Evolutionary conservation across 2,797 vertebrate species (phyloP), one percentile per base, ranked within the genome.

Genomic region (Holocentrus rufus): DNA sequence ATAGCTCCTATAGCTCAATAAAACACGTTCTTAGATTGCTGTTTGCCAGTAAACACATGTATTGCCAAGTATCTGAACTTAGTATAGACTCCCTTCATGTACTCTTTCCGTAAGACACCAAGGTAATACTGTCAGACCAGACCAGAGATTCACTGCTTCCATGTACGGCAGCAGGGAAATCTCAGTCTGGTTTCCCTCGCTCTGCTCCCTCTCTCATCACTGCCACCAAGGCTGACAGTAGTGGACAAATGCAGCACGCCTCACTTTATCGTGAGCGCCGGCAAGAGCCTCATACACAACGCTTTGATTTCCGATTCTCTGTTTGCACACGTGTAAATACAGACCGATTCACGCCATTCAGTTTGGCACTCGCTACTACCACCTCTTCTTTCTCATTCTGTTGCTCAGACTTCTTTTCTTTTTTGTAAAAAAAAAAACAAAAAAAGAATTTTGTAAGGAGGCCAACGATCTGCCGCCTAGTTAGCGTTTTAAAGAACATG

Each of bases 271-370:
- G 44, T 59, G 27, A 76, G 80, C 66, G 75, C 77, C 89, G 77
- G 86, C 81, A 79, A 79, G 58, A 85, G 84, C 83, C 81, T 91
- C 71, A 46, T 53, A 54, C 76, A 77, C 74, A 59, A 82, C 67
- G 69, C 84, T 89, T 91, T 80, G 31, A 69, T 77, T 87, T 84
- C 56, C 55, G 44, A 22, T 64, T 79, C 57, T 69, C 30, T 82
- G 62, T 94, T 95, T 96, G 95, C 93, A 96, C 94, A 91, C 90
- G 0, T 93, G 88, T 91, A 92, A 89, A 94, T 85, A 92, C 75
- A 85, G 80, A 86, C 88, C 80, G 75, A 76, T 73, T 30, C 63
- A 67, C 72, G 72, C 31, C 56, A 60, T 69, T 62, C 77, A n/a
- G n/a, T n/a, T n/a, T n/a, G n/a, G n/a, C n/a, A 76, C 65, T 47